These are phyloP conservation scores for Trileptium ribeirensis DNA, from an alignment of 2,888 invertebrate species.

Conservation along the genomic window DNA sequence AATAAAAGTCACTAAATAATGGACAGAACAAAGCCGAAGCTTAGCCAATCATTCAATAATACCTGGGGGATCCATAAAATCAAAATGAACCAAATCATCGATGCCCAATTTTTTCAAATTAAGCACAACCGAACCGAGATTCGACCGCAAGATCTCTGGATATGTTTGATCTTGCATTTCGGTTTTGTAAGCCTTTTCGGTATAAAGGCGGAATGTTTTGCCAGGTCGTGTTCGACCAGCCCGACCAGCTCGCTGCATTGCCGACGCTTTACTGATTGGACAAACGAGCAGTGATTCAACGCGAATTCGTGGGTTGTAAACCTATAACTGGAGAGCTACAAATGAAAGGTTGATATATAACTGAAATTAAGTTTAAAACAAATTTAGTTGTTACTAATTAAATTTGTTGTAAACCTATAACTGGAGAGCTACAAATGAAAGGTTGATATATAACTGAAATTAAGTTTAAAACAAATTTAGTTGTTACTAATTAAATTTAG, in stretches of 20 bases:
- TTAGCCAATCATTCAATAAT: too few species aligned
- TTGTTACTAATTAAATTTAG: too few species aligned
- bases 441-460: too few species aligned
- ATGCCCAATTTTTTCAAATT: conserved; percentile 97
- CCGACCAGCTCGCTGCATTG: conserved; percentile 93
- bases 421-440: too few species aligned
- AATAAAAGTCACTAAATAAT: too few species aligned
- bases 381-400: too few species aligned
- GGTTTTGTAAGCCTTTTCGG: conserved; percentile 82
- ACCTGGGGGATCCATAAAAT: conserved; percentile 98
- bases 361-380: too few species aligned
- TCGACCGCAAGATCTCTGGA: conserved; percentile 83
- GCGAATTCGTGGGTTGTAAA: conserved; percentile 77
- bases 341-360: too few species aligned
- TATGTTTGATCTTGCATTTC: conserved; percentile 99
- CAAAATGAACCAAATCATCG: conserved; percentile 97
- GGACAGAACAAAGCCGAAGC: too few species aligned
- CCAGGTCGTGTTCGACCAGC: conserved; percentile 96
- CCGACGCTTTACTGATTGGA: conserved; percentile 96
- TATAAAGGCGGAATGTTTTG: conserved; percentile 82
- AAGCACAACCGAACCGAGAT: conserved; percentile 91
- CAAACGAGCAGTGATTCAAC: conserved; percentile 96
- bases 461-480: too few species aligned
- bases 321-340: too few species aligned
- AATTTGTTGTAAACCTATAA: too few species aligned